Conservation (phyloP, 2,797 vertebrate genomes). For the Takifugu rubripes region DNA sequence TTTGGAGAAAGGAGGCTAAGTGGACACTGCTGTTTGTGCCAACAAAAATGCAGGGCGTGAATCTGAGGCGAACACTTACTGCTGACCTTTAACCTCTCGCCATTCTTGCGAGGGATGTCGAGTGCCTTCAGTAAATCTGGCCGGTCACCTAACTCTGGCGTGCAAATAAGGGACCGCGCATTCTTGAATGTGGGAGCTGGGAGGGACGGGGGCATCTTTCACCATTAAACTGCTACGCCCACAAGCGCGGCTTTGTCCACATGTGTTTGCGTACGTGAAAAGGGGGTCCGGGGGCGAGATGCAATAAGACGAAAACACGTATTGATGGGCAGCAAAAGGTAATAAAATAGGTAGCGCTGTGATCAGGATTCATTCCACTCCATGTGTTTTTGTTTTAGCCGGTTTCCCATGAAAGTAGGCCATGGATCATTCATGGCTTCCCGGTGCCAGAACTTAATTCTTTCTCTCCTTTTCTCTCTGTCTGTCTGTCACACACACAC, state of each 20-base stretch:
- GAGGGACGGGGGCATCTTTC: conserved; percentile 30
- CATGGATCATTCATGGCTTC: conserved; percentile 41
- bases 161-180: conserved; percentile 29
- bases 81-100: conserved; percentile 45
- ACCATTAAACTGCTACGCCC: conserved; percentile 41
- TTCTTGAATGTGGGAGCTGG: conserved; percentile 49
- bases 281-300: background rate
- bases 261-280: conserved; percentile 45
- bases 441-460: conserved; percentile 31
- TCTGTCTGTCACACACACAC: conserved; percentile 4
- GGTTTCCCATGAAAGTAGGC: conserved; percentile 44
- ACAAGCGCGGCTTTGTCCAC: conserved; percentile 47
- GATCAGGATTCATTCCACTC: conserved; percentile 3
- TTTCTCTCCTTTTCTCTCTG: too few species aligned
- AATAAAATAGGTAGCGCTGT: conserved; percentile 18
- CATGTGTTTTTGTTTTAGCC: conserved; percentile 49
- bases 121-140: conserved; percentile 49
- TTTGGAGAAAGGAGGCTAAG: conserved; percentile 18
- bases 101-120: conserved; percentile 42
- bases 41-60: conserved; percentile 44
- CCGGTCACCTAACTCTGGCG: conserved; percentile 24
- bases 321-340: conserved; percentile 20
- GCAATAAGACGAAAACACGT: background rate
- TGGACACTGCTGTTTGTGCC: background rate
- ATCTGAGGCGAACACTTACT: conserved; percentile 32